Percentiles rank a stretch among this genome's conserved stretches.
Conservation (phyloP, 2,888 invertebrate genomes). For the Acronicta aceris region DNA sequence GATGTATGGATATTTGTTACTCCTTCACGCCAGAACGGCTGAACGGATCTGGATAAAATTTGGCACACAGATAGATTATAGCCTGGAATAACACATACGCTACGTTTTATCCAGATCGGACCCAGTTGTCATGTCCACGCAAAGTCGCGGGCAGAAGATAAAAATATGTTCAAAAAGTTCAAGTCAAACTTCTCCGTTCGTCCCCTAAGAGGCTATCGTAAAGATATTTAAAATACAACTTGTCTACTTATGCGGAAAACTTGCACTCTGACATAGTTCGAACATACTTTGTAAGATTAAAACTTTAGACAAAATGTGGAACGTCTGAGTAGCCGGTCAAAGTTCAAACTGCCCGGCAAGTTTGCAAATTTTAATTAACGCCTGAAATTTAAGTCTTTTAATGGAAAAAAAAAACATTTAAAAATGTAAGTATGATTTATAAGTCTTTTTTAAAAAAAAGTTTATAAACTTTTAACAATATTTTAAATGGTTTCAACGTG, state of each 20-base stretch:
- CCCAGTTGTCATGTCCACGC: too few relatives aligned
- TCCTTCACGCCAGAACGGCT: too few relatives aligned
- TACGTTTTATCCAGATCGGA: too few relatives aligned
- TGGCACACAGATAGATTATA: too few relatives aligned
- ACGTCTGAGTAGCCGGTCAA: slow-evolving; percentile 28
- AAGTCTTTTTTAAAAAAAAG: too few relatives aligned
- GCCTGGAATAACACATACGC: too few relatives aligned
- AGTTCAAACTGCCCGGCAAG: slow-evolving; percentile 33
- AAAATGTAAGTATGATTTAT: too few relatives aligned
- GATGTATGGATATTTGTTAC: too few relatives aligned
- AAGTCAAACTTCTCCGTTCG: background rate
- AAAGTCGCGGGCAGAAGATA: too few relatives aligned
- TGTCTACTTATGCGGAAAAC: slow-evolving; percentile 18
- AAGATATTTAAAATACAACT: slow-evolving; percentile 46
- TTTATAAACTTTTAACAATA: too few relatives aligned
- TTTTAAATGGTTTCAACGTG: too few relatives aligned
- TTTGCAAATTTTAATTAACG: slow-evolving; percentile 40
- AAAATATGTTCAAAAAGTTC: background rate
- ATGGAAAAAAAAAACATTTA: background rate
- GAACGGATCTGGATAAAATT: too few relatives aligned
- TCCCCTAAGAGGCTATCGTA: background rate
- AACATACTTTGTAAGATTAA: slow-evolving; percentile 32
- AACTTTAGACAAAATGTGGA: slow-evolving; percentile 41
- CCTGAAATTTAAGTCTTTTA: slow-evolving; percentile 25
- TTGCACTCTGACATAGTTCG: slow-evolving; percentile 32